Percentiles rank a stretch among this genome's conserved stretches.
Evolutionary conservation across 2,113 vertebrate genomes (phyloP).

Genomic region (Dryoscopus gambensis): DNA sequence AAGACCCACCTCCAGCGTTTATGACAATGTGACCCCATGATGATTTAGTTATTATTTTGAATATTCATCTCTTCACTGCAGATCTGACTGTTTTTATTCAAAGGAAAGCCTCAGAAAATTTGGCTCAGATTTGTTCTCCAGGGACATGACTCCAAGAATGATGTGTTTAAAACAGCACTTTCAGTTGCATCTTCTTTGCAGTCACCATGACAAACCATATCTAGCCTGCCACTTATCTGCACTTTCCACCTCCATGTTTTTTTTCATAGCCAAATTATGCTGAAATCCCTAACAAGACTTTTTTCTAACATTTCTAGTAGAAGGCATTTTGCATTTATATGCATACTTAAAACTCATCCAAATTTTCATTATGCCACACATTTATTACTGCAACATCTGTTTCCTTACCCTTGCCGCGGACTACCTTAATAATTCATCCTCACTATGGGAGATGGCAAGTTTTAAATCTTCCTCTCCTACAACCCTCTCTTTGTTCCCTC

Average conservation of each 20-base stretch:
- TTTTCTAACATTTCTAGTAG: background rate
- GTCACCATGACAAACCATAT: background rate
- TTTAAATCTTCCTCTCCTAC: background rate
- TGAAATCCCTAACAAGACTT: background rate
- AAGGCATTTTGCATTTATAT: slow-evolving; percentile 7
- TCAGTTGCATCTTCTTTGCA: background rate
- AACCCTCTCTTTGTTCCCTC: background rate
- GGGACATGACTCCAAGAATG: background rate
- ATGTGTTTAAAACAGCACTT: background rate
- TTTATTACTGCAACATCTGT: background rate
- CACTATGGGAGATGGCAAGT: background rate
- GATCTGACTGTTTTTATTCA: background rate
- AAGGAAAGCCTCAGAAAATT: background rate
- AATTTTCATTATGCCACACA: background rate
- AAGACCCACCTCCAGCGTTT: background rate
- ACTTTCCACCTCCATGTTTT: slow-evolving; percentile 7
- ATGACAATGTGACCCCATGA: background rate
- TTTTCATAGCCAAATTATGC: slow-evolving; percentile 10
- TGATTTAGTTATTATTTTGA: background rate
- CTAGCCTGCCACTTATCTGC: background rate
- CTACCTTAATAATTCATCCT: slow-evolving; percentile 11
- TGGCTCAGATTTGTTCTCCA: background rate
- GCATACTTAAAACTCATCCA: background rate
- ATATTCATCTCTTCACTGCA: background rate
- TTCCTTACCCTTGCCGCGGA: background rate